Base-by-base conservation (phyloP, 1,140 invertebrate genomes). In the Musca domestica region DNA sequence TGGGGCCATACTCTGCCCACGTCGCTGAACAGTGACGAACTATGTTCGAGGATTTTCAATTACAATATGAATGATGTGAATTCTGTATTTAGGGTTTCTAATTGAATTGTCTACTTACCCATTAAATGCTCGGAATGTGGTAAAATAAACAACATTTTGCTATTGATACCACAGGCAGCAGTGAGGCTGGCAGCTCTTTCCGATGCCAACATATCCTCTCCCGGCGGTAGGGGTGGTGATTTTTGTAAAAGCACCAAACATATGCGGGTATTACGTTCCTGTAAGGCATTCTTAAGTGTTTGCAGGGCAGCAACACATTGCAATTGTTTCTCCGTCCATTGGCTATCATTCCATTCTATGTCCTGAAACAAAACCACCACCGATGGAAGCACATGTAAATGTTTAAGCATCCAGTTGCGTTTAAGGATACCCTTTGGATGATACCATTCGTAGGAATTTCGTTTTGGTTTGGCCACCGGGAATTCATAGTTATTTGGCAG, bases 371-470 rank as follows among this genome's bases (percentile, higher is more conserved):
- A 87, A 9, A 98, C 94, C 61, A 98, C 90, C 1, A 98, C 90
- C 3, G 95, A 91, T 17, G 98, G 96, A 70, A 99, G 87, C 58
- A 94, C 86, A 73, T 92, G 88, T 7, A 98, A 84, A 81, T 99
- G 95, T 84, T 99, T 99, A 10, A 90, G 86, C 85, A 98, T 92
- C 98, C 98, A 99, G 76, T 95, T 94, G 9, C 89, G 89, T 80
- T 98, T 98, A 3, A 99, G 84, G 70, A 99, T 95, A 27, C 97
- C 97, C 84, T 96, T 97, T 0, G 96, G 95, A 74, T 95, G 91
- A 76, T 98, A 97, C 91, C 93, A 95, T 76, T 98, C 95, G 82
- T 98, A 98, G 0, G 92, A 92, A 73, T 92, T 91, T 74, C 93
- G 86, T 88, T 96, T 96, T 22, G 92, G 89, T 83, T 97, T 98